These are phyloP conservation scores for Vanessa atalanta DNA, from an alignment of 1,140 invertebrate genomes.

Conservation along the genomic window DNA sequence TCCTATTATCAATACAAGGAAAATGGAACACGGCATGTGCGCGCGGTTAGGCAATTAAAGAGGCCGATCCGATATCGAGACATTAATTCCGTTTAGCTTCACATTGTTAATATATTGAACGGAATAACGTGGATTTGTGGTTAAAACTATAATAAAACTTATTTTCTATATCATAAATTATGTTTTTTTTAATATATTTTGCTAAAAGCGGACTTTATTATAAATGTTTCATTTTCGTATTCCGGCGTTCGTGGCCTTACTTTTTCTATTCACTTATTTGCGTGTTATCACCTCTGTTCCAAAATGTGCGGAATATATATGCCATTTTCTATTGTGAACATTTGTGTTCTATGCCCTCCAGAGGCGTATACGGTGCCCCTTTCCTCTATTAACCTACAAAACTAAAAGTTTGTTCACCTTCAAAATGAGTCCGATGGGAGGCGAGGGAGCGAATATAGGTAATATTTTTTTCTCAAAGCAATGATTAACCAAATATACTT, in stretches of 20 bases:
- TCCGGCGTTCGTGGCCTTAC: not conserved
- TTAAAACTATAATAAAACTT: slow-evolving; percentile 4
- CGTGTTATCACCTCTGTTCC: slow-evolving; percentile 48
- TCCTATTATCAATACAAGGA: slow-evolving; percentile 60
- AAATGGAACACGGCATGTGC: slow-evolving; percentile 46
- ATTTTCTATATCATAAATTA: slow-evolving; percentile 3
- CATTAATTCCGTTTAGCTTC: slow-evolving; percentile 35
- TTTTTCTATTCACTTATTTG: slow-evolving; percentile 43
- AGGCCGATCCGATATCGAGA: slow-evolving; percentile 40
- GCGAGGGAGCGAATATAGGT: slow-evolving; percentile 27
- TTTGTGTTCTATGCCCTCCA: slow-evolving; percentile 46
- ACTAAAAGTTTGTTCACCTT: slow-evolving; percentile 52
- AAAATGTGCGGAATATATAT: slow-evolving; percentile 47
- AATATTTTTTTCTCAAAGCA: not conserved
- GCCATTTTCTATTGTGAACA: slow-evolving; percentile 52
- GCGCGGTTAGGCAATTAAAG: slow-evolving; percentile 48
- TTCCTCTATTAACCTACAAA: slow-evolving; percentile 54
- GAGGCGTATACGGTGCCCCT: slow-evolving; percentile 49
- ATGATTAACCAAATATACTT: slow-evolving; percentile 2
- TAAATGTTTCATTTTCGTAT: slow-evolving; percentile 24
- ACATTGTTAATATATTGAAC: slow-evolving; percentile 26
- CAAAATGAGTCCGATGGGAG: slow-evolving; percentile 40
- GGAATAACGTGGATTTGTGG: slow-evolving; percentile 8
- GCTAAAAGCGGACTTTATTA: not conserved
- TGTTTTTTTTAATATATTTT: not conserved